Percentiles rank a stretch among this genome's conserved stretches.
These are phyloP conservation scores for Drosophila crucigera DNA, from an alignment of 2,888 invertebrate species.

Conservation along the genomic window DNA sequence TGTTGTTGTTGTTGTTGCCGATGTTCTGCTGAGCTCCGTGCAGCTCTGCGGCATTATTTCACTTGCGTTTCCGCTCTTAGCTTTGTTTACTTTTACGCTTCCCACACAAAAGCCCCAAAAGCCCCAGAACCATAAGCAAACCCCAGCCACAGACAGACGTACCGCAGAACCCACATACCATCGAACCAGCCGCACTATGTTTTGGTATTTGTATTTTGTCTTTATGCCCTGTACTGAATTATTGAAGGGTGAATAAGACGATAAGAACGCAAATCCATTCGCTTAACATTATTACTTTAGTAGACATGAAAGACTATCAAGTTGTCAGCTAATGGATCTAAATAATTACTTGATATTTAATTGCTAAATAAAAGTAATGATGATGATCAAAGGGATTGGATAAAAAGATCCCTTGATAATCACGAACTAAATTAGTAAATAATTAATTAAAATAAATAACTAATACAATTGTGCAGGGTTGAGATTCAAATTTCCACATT, in stretches of 20 bases:
- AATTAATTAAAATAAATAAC: no score
- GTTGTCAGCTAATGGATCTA: neutral
- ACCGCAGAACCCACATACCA: constrained; percentile 43
- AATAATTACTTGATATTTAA: neutral
- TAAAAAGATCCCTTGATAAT: neutral
- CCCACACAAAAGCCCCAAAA: constrained; percentile 79
- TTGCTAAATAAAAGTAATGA: neutral
- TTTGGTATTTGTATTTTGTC: constrained; percentile 74
- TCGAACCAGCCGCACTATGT: constrained; percentile 75
- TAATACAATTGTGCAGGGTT: neutral
- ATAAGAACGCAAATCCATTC: neutral
- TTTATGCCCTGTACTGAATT: constrained; percentile 42
- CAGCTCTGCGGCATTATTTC: constrained; percentile 69
- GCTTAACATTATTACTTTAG: no score
- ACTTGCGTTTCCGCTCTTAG: constrained; percentile 81
- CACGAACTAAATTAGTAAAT: no score
- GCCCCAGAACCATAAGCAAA: constrained; percentile 63
- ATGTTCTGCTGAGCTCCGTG: constrained; percentile 48
- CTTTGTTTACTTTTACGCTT: constrained; percentile 80
- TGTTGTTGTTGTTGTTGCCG: constrained; percentile 37
- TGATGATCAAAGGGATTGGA: neutral
- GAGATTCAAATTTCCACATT: neutral
- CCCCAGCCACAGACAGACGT: constrained; percentile 41
- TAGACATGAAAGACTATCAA: neutral
- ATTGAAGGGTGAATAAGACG: neutral